phyloP scores from a whole-genome alignment of 2,113 vertebrate genomes.

The Pseudorectes ferrugineus region DNA sequence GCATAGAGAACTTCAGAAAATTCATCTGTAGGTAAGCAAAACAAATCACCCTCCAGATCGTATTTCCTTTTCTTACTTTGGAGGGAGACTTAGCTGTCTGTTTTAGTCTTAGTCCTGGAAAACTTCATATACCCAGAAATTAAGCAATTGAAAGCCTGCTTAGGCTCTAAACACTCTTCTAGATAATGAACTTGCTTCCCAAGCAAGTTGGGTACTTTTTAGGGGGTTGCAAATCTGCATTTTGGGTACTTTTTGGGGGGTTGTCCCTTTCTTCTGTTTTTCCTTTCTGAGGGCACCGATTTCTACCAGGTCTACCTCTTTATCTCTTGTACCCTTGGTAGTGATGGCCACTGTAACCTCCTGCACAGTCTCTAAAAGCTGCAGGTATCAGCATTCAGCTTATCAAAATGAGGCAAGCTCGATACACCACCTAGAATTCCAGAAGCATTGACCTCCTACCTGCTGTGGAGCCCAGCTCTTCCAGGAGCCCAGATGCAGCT shows the following conservation, averaged over 20 bases:
- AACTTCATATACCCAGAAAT: background rate
- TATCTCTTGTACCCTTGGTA: background rate
- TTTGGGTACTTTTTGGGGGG: background rate
- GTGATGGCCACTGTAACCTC: background rate
- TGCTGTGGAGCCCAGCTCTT: background rate
- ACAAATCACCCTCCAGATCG: background rate
- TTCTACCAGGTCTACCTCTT: background rate
- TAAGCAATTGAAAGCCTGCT: background rate
- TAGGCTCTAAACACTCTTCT: background rate
- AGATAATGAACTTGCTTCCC: background rate
- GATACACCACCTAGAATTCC: background rate
- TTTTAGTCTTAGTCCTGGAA: background rate
- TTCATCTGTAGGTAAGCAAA: background rate
- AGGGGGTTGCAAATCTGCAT: background rate
- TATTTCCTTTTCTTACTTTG: background rate
- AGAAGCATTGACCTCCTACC: background rate
- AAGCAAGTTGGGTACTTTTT: background rate
- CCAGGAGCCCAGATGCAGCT: background rate
- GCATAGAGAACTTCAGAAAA: background rate
- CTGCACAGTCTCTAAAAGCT: background rate
- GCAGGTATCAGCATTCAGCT: background rate
- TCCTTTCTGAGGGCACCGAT: background rate
- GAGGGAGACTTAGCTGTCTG: background rate
- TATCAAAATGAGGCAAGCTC: background rate
- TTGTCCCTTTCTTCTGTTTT: background rate